Conservation (phyloP, 1,140 invertebrate genomes). For the Aphaenogaster rudis region DNA sequence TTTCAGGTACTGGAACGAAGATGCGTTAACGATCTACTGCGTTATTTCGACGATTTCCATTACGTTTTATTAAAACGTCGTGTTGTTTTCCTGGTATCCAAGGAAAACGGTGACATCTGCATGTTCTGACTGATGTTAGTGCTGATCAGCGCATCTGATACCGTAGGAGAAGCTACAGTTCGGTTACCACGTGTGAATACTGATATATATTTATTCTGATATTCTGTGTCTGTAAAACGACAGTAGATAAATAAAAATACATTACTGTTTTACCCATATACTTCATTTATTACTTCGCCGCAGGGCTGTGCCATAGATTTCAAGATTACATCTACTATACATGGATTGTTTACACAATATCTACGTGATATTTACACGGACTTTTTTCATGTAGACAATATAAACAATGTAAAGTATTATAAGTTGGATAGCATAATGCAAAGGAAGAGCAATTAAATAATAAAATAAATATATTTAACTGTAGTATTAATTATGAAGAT, state of each 20-base stretch:
- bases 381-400: too few relatives aligned
- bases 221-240: background rate
- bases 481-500: too few relatives aligned
- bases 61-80: slow-evolving; percentile 37
- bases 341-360: too few relatives aligned
- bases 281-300: background rate
- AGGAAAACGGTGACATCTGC: slow-evolving; percentile 69
- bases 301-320: too few relatives aligned
- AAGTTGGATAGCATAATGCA: too few relatives aligned
- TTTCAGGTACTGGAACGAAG: slow-evolving; percentile 40
- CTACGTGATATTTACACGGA: too few relatives aligned
- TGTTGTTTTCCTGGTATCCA: slow-evolving; percentile 76
- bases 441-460: too few relatives aligned
- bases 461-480: too few relatives aligned
- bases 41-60: slow-evolving; percentile 44
- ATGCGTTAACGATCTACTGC: slow-evolving; percentile 29
- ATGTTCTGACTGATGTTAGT: background rate
- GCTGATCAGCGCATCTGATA: background rate
- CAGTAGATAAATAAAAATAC: slow-evolving; percentile 16
- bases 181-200: slow-evolving; percentile 14
- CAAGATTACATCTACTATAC: too few relatives aligned
- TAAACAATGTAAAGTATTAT: too few relatives aligned
- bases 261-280: background rate
- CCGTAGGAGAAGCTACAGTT: background rate
- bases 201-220: background rate